Evolutionary conservation across 2,797 vertebrate genomes (phyloP).

Genomic region (Okamejei kenojei): DNA sequence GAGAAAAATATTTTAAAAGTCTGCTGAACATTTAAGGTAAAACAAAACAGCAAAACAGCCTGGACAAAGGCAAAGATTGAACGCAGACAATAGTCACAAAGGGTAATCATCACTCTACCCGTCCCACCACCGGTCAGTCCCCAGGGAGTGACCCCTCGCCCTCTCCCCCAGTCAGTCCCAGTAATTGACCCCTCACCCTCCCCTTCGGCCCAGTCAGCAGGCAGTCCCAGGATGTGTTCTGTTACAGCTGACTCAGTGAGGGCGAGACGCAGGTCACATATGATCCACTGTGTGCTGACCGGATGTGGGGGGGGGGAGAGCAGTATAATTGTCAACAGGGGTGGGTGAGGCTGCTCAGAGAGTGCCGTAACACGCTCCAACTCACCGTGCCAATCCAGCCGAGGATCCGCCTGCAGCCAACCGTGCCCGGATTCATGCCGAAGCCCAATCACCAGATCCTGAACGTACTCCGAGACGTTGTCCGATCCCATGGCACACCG

Average conservation of each 20-base stretch:
- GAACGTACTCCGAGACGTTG: no score
- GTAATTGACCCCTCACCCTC: neutral
- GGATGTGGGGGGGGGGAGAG: neutral
- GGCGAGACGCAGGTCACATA: neutral
- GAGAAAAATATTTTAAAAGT: slow-evolving; percentile 32
- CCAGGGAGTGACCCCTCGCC: neutral
- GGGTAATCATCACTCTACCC: neutral
- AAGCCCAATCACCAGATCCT: no score
- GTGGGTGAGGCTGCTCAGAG: neutral
- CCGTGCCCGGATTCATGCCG: no score
- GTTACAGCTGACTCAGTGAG: neutral
- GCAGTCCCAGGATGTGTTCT: neutral
- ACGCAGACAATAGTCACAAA: neutral
- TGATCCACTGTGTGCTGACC: no score
- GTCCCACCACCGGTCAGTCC: neutral
- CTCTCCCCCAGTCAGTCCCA: neutral
- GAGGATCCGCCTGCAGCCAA: no score
- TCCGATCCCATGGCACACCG: no score
- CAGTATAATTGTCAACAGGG: neutral
- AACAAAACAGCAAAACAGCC: neutral
- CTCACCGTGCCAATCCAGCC: no score
- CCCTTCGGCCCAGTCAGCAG: no score
- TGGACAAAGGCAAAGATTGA: neutral
- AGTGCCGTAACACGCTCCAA: neutral
- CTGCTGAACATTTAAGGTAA: neutral